A percentile compares a stretch with the other conserved stretches of the same genome.
These are phyloP conservation scores for Dryas iulia DNA, from an alignment of 1,140 invertebrate species.

Conservation along the genomic window DNA sequence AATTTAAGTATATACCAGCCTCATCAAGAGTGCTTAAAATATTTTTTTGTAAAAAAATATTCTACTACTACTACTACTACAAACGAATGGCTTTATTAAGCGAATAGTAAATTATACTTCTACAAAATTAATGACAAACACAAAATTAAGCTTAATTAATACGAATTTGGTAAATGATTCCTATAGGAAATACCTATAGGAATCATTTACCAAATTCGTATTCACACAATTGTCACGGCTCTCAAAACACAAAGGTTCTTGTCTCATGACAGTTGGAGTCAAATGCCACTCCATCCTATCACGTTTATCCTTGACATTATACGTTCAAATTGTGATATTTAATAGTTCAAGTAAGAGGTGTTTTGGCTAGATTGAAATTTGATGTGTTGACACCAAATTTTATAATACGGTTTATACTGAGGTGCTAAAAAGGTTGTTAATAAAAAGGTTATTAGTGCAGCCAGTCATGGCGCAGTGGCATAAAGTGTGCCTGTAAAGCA, in stretches of 20 bases:
- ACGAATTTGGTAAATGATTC: too few species aligned
- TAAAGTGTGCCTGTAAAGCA: too few species aligned
- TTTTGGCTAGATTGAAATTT: not conserved
- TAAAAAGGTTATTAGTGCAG: too few species aligned
- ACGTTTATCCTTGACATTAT: not conserved
- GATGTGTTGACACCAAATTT: not conserved
- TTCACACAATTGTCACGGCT: not conserved
- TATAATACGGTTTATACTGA: not conserved
- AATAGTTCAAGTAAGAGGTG: not conserved
- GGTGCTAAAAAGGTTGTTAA: not conserved
- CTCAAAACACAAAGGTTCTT: not conserved
- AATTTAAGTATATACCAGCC: too few species aligned
- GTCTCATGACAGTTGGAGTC: not conserved
- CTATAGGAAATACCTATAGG: not conserved
- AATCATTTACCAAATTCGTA: not conserved
- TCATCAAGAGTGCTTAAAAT: too few species aligned
- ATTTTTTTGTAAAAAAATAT: too few species aligned
- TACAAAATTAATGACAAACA: too few species aligned
- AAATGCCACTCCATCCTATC: conserved; percentile 1
- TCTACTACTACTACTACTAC: too few species aligned
- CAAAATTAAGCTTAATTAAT: too few species aligned
- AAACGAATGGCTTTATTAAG: too few species aligned
- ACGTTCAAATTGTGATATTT: not conserved
- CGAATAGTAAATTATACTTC: too few species aligned
- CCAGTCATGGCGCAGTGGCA: too few species aligned